A percentile compares a stretch with the other conserved stretches of the same genome.
Conservation (phyloP, 2,797 vertebrate genomes). For the Coccyzus lansbergi region DNA sequence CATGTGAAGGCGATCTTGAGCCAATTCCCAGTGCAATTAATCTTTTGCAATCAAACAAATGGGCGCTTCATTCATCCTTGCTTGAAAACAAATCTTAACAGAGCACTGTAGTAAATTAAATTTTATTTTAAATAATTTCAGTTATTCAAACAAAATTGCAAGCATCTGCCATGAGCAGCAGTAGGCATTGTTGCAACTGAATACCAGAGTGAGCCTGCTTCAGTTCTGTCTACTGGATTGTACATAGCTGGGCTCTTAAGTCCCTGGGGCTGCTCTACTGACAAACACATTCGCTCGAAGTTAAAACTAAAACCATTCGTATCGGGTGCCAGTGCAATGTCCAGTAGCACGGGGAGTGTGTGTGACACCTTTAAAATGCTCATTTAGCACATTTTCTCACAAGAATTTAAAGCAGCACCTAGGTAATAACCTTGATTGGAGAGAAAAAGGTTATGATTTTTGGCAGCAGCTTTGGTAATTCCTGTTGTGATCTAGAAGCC, state of each 20-base stretch:
- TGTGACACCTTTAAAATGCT: background rate
- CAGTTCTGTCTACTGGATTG: background rate
- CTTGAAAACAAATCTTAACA: background rate
- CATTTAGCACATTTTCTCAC: background rate
- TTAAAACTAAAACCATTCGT: background rate
- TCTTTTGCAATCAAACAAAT: background rate
- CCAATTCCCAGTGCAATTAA: background rate
- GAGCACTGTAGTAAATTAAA: background rate
- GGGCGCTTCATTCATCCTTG: background rate
- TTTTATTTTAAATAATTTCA: constrained; percentile 45
- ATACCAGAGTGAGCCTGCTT: background rate
- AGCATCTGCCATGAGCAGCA: background rate
- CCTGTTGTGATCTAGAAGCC: fast-evolving
- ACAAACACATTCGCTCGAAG: background rate
- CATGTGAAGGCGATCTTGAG: fast-evolving
- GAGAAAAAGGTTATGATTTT: fast-evolving
- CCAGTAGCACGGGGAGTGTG: background rate
- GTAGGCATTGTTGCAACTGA: background rate
- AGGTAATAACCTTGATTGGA: background rate
- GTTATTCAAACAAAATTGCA: background rate
- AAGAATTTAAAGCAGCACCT: background rate
- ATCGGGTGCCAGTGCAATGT: background rate
- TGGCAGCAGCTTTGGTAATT: background rate
- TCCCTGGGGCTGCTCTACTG: background rate
- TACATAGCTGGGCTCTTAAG: background rate